Evolutionary conservation across 2,113 vertebrate species (phyloP), one percentile per base, ranked within the genome.

Genomic region (Microcebus tavaratra): DNA sequence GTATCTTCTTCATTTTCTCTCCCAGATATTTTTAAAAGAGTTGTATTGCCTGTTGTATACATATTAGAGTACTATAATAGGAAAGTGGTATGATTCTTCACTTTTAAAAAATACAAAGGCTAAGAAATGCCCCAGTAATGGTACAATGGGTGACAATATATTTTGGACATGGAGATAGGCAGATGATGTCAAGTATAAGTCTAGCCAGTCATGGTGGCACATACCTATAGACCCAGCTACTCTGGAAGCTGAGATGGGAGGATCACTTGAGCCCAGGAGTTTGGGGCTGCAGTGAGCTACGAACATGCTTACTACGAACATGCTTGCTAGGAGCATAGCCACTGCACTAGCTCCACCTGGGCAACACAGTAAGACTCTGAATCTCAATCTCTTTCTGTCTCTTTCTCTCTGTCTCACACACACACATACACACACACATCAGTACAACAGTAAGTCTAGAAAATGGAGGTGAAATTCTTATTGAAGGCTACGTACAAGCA

Each of bases 21-120:
- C 34, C 21, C 2, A 78, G 80, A 79, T 95, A 93, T 91, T 78
- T 85, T 96, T 91, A 87, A 91, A 94, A 17, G 31, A n/a, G 10
- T 93, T 59, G 59, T 68, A 73, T 72, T 93, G 20, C 63, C 36
- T 89, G 18, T 34, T 82, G 6, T 57, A 14, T 79, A 89, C 10
- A 83, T 39, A 93, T 10, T 2, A 91, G 93, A 34, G 6, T 48
- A 34, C 15, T n/a, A 83, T 55, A 70, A 39, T 15, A 90, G 14
- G 18, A 85, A 92, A 73, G 17, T 63, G 17, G 39, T 5, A 65
- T 50, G 29, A 78, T 82, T 21, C 31, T 83, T 96, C 50, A 59
- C 23, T 39, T 70, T 13, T 21, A 48, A 63, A 70, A 75, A 39
- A 15, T 27, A 27, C 11, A 67, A 83, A 90, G 6, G 12, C 17